These are phyloP conservation scores for Chrysomela aeneicollis DNA, from an alignment of 2,888 invertebrate genomes.

Conservation along the genomic window DNA sequence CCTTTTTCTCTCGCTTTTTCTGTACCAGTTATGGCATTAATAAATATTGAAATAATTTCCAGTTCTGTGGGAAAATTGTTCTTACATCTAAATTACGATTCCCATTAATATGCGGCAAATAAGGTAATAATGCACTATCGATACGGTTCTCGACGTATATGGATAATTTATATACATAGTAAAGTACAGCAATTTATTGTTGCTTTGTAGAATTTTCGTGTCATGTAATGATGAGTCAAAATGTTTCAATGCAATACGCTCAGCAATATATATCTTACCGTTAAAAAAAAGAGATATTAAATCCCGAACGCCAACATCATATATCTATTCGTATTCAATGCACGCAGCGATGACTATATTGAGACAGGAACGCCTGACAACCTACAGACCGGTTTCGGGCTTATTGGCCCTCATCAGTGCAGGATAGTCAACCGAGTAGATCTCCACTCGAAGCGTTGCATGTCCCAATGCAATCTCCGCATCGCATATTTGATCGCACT, in stretches of 20 bases:
- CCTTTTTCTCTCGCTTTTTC: slow-evolving; percentile 16
- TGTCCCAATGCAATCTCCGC: too few relatives aligned
- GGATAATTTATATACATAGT: background rate
- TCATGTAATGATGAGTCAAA: background rate
- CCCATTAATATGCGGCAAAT: background rate
- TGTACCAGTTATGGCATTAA: slow-evolving; percentile 13
- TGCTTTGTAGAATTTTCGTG: background rate
- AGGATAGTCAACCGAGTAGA: too few relatives aligned
- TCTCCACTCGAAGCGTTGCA: too few relatives aligned
- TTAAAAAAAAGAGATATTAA: too few relatives aligned
- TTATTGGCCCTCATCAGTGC: too few relatives aligned
- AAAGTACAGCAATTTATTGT: background rate
- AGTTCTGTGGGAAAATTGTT: slow-evolving; percentile 19
- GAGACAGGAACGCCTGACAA: too few relatives aligned
- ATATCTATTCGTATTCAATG: too few relatives aligned
- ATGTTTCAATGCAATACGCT: background rate
- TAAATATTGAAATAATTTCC: slow-evolving; percentile 9
- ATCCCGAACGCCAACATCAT: too few relatives aligned
- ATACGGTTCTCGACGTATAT: background rate
- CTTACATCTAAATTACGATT: slow-evolving; percentile 9
- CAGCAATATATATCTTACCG: too few relatives aligned
- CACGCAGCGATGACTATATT: too few relatives aligned
- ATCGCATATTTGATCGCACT: too few relatives aligned
- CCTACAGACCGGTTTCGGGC: too few relatives aligned
- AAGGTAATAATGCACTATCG: background rate